phyloP scores from a whole-genome alignment of 2,113 vertebrate genomes.

The Pomatostomus ruficeps region DNA sequence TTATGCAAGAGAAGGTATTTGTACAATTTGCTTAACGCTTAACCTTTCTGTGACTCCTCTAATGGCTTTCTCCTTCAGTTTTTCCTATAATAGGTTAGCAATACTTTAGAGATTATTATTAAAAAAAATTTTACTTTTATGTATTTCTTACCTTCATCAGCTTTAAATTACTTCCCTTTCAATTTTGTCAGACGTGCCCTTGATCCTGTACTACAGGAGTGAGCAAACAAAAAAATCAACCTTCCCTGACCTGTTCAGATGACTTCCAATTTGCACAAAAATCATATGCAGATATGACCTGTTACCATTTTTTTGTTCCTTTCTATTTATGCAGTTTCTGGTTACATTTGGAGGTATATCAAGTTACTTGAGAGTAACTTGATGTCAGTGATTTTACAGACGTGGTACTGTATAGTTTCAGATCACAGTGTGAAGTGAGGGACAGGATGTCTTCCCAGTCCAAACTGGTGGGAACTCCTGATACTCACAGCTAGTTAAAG shows the following conservation, averaged over 20 bases:
- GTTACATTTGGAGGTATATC: background rate
- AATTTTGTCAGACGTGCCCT: background rate
- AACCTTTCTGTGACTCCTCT: background rate
- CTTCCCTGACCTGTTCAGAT: background rate
- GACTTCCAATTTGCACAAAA: background rate
- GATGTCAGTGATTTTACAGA: background rate
- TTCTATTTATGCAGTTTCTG: background rate
- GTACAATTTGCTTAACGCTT: background rate
- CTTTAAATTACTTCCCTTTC: background rate
- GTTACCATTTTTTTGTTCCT: accelerated
- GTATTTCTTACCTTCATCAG: background rate
- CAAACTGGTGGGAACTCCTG: background rate
- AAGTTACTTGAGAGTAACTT: background rate
- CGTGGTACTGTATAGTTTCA: background rate
- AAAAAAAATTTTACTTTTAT: background rate
- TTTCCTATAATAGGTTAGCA: background rate
- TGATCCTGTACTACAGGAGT: background rate
- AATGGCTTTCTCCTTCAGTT: background rate
- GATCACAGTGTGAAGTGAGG: background rate
- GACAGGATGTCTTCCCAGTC: background rate
- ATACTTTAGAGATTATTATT: background rate
- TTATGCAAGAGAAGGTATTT: background rate
- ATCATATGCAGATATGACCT: background rate
- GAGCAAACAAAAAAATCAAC: background rate
- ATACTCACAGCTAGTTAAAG: background rate